Evolutionary conservation across 2,113 vertebrate species (phyloP).

Genomic region (Otis tarda): DNA sequence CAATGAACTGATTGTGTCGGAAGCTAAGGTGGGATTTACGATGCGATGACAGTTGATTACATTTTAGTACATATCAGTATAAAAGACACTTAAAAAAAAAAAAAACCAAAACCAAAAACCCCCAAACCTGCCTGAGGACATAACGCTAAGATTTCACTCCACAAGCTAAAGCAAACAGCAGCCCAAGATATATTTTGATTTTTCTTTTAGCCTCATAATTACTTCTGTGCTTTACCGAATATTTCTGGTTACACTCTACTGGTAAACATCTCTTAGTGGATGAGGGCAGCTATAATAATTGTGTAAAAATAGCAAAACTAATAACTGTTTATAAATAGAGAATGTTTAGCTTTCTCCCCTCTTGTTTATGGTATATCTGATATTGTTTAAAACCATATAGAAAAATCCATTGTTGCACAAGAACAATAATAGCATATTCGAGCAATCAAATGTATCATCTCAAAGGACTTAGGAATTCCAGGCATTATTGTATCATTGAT

Average conservation of each 20-base stretch:
- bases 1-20: neutral
- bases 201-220: neutral
- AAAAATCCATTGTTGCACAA: neutral
- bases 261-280: accelerated
- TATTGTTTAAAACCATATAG: neutral
- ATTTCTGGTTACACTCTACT: neutral
- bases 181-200: neutral
- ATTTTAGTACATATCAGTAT: neutral
- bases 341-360: neutral
- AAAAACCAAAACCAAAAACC: accelerated
- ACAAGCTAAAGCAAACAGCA: neutral
- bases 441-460: neutral
- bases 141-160: accelerated
- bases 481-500: neutral
- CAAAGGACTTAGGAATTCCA: neutral
- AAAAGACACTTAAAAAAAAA: neutral
- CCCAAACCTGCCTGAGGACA: neutral
- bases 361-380: neutral
- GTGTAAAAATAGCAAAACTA: neutral
- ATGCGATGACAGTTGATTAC: too few relatives aligned
- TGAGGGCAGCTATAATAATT: neutral
- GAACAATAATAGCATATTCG: neutral
- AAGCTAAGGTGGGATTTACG: neutral
- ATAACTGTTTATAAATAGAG: neutral
- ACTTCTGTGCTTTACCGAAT: neutral